These are phyloP conservation scores for Achlya flavicornis DNA, from an alignment of 2,888 invertebrate genomes.

Conservation along the genomic window DNA sequence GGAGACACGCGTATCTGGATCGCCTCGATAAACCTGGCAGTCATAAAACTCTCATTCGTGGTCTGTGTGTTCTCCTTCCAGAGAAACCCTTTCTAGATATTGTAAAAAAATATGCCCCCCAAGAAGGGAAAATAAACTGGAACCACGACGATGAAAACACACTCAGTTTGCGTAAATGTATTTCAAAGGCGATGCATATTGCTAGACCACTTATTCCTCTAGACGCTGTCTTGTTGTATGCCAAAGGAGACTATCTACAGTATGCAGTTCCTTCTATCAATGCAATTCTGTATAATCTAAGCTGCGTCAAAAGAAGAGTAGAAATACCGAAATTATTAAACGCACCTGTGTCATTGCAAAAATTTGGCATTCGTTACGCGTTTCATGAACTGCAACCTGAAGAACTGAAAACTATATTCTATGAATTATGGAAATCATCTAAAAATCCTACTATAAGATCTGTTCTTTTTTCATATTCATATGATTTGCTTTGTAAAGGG, in stretches of 20 bases:
- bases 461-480: slow-evolving; percentile 59
- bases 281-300: slow-evolving; percentile 63
- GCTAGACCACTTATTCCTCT: slow-evolving; percentile 61
- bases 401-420: slow-evolving; percentile 48
- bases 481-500: slow-evolving; percentile 52
- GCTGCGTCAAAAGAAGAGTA: slow-evolving; percentile 21
- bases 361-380: slow-evolving; percentile 63
- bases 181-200: slow-evolving; percentile 67
- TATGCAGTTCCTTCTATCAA: slow-evolving; percentile 62
- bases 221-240: slow-evolving; percentile 53
- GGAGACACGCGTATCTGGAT: slow-evolving; percentile 43
- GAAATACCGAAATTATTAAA: slow-evolving; percentile 53
- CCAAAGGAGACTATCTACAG: slow-evolving; percentile 67
- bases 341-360: slow-evolving; percentile 65
- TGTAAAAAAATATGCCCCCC: slow-evolving; percentile 57
- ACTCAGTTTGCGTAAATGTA: slow-evolving; percentile 54
- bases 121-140: slow-evolving; percentile 59
- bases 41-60: slow-evolving; percentile 52
- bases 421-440: slow-evolving; percentile 52
- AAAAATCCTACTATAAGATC: slow-evolving; percentile 62
- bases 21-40: slow-evolving; percentile 41
- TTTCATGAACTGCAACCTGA: slow-evolving; percentile 49
- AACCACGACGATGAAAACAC: slow-evolving; percentile 49
- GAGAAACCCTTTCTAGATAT: slow-evolving; percentile 44
- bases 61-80: slow-evolving; percentile 52